Percentiles rank a stretch among this genome's conserved stretches.
Conservation (phyloP, 2,888 invertebrate species). For the Eristalinus aeneus region DNA sequence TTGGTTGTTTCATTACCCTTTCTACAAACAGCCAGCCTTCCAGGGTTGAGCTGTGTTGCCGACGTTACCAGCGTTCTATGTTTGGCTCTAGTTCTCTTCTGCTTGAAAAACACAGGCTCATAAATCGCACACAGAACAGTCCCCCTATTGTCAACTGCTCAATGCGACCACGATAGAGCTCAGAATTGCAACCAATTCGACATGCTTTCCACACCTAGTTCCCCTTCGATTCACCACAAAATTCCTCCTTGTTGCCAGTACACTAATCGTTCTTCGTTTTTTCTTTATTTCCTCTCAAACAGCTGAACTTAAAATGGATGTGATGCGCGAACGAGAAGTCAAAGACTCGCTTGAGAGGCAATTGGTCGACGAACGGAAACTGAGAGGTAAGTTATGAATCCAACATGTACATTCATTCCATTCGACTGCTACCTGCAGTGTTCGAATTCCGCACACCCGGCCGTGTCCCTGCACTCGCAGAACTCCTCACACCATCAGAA, state of each 20-base stretch:
- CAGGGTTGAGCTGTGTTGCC: no score
- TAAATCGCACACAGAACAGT: no score
- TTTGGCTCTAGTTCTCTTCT: no score
- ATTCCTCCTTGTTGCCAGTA: background rate
- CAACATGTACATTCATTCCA: constrained; percentile 8
- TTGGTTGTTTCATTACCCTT: no score
- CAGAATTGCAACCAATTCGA: no score
- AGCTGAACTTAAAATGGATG: constrained; percentile 98
- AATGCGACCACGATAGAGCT: no score
- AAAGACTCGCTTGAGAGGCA: constrained; percentile 97
- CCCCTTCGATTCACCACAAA: no score
- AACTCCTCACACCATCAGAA: background rate
- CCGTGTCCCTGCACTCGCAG: background rate
- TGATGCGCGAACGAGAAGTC: constrained; percentile 94
- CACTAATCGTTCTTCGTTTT: background rate
- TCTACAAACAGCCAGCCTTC: no score
- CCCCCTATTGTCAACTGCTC: no score
- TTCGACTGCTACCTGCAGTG: background rate
- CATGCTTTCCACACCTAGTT: no score
- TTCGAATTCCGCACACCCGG: background rate
- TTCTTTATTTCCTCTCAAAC: constrained; percentile 31
- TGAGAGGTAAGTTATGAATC: constrained; percentile 89
- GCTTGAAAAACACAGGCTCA: no score
- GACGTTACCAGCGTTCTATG: no score
- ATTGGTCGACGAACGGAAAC: constrained; percentile 95